phyloP scores from a whole-genome alignment of 1,140 invertebrate species.

The Ctenoplectra terminalis region DNA sequence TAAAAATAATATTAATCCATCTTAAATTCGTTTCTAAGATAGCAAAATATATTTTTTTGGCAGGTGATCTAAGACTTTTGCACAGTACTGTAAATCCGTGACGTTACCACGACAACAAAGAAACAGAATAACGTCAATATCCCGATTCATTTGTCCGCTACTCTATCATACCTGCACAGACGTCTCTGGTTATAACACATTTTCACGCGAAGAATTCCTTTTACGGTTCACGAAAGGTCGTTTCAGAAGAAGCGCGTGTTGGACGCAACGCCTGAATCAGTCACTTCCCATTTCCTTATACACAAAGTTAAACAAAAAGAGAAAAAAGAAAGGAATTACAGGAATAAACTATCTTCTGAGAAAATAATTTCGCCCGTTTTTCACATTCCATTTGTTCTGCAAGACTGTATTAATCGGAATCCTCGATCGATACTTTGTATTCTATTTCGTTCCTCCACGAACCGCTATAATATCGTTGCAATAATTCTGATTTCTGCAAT shows the following conservation, averaged over 20 bases:
- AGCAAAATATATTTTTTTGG: no score
- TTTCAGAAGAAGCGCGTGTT: background rate
- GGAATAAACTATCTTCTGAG: background rate
- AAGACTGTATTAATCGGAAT: background rate
- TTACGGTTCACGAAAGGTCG: background rate
- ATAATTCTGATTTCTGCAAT: slow-evolving; percentile 2
- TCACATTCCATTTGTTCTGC: background rate
- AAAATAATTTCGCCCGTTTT: background rate
- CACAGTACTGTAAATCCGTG: no score
- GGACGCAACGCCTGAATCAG: background rate
- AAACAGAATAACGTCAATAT: no score
- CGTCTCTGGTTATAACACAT: background rate
- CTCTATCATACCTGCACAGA: no score
- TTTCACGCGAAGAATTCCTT: background rate
- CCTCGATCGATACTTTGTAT: background rate
- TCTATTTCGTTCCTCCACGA: background rate
- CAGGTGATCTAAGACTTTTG: no score
- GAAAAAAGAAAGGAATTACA: background rate
- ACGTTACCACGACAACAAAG: no score
- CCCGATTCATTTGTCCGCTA: no score
- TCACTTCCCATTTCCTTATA: slow-evolving; percentile 16
- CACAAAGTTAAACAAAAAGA: no score
- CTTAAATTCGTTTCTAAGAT: no score
- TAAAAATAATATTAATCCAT: no score
- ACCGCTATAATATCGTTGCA: background rate